Evolutionary conservation across 2,888 invertebrate genomes (phyloP), one percentile per base, ranked within the genome.

Genomic region (Microctonus hyperodae): DNA sequence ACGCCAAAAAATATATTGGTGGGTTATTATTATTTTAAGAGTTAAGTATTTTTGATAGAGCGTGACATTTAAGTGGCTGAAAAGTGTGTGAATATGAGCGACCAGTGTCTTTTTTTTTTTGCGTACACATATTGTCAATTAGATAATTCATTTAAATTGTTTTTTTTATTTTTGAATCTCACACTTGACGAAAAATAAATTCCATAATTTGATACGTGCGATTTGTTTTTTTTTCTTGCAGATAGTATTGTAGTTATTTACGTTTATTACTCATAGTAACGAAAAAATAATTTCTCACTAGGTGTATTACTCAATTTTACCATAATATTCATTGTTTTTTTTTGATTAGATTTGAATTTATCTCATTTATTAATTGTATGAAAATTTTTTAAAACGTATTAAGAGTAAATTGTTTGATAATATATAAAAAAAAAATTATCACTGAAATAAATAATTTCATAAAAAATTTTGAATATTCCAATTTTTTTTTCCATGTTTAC

Each of bases 221-320:
- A 1, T 5, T 20, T 1, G 9, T n/a, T n/a, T n/a, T n/a, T n/a
- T n/a, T n/a, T n/a, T n/a, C n/a, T n/a, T n/a, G n/a, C n/a, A n/a
- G n/a, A n/a, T n/a, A n/a, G n/a, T n/a, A n/a, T n/a, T n/a, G n/a
- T n/a, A n/a, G n/a, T n/a, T n/a, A 58, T 58, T 64, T 64, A 64
- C 58, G 23, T 58, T 40, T 58, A 22, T 6, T 58, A 11, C 10
- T 50, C 22, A 50, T 20, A 50, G 9, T 22, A 3, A 50, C 2
- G 3, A 48, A 3, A 13, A 37, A 37, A n/a, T 37, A 0, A 4
- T 13, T n/a, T 37, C 37, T 37, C 13, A n/a, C 6, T 35, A 33
- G 35, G 20, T 9, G 7, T 65, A 65, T 65, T 58, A 65, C 37
- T 44, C 28, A n/a, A 60, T 16, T 48, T 20, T 60, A 20, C n/a